Evolutionary conservation across 2,113 vertebrate species (phyloP).

Genomic region (Trematocara unimaculatum): DNA sequence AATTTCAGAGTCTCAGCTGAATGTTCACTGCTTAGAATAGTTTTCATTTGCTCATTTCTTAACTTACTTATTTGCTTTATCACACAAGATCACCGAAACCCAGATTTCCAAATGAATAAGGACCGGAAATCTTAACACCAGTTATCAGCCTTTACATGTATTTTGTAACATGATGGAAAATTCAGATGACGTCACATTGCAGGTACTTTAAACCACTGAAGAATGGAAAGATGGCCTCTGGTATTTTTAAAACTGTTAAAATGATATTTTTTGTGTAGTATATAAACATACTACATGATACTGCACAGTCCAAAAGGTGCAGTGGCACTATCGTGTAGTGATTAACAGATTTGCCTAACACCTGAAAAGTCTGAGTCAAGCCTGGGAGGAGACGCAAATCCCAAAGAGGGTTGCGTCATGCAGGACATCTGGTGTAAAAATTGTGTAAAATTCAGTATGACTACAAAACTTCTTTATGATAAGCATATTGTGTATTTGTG

Average conservation of each 20-base stretch:
- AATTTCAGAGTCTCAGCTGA: background rate
- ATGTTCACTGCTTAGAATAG: background rate
- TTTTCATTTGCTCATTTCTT: background rate
- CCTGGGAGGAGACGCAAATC: background rate
- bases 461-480: background rate
- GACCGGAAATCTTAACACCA: background rate
- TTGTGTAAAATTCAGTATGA: background rate
- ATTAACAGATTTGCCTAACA: background rate
- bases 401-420: background rate
- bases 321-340: background rate
- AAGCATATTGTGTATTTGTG: background rate
- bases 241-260: background rate
- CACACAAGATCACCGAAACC: background rate
- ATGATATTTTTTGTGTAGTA: background rate
- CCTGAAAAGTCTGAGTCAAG: background rate
- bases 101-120: background rate
- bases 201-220: background rate
- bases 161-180: background rate
- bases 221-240: background rate
- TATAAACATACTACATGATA: background rate
- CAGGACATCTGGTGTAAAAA: background rate
- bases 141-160: background rate
- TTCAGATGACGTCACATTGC: rapidly evolving
- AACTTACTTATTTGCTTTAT: background rate
- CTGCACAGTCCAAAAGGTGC: background rate